Percentiles rank a stretch among this genome's conserved stretches.
phyloP scores from a whole-genome alignment of 2,113 vertebrate species.

The Oryzias curvinotus region DNA sequence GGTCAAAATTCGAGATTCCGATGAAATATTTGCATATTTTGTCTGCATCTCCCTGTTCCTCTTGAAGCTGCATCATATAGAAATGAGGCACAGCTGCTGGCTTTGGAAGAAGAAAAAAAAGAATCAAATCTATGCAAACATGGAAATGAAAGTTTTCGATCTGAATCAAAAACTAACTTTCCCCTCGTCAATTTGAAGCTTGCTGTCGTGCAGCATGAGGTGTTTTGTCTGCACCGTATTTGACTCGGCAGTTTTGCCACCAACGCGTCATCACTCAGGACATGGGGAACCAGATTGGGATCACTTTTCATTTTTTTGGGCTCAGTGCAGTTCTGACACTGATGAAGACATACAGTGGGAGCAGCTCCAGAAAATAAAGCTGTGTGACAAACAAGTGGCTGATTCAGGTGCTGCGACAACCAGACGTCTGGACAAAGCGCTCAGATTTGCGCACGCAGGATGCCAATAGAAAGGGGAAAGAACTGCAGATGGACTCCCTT shows the following conservation, averaged over 20 bases:
- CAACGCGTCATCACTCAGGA: slow-evolving; percentile 3
- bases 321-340: background rate
- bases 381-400: background rate
- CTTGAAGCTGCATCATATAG: slow-evolving; percentile 2
- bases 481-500: slow-evolving; percentile 20
- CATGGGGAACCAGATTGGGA: background rate
- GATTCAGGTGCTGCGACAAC: slow-evolving; percentile 14
- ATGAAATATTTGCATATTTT: slow-evolving; percentile 33
- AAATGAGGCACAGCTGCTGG: background rate
- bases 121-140: slow-evolving; percentile 24
- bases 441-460: background rate
- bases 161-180: slow-evolving; percentile 37
- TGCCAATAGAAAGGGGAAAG: slow-evolving; percentile 15
- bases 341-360: slow-evolving; percentile 4
- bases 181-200: slow-evolving; percentile 34
- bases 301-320: slow-evolving; percentile 7
- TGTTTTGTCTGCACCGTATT: slow-evolving; percentile 25
- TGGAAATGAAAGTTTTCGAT: slow-evolving; percentile 27
- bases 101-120: slow-evolving; percentile 37
- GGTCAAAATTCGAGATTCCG: slow-evolving; percentile 47
- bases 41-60: slow-evolving; percentile 22
- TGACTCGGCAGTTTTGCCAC: slow-evolving; percentile 22
- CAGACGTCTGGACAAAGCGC: slow-evolving; percentile 2
- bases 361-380: slow-evolving; percentile 5
- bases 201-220: slow-evolving; percentile 31